These are phyloP conservation scores for Subacronicta megacephala DNA, from an alignment of 2,888 invertebrate genomes.

Conservation along the genomic window DNA sequence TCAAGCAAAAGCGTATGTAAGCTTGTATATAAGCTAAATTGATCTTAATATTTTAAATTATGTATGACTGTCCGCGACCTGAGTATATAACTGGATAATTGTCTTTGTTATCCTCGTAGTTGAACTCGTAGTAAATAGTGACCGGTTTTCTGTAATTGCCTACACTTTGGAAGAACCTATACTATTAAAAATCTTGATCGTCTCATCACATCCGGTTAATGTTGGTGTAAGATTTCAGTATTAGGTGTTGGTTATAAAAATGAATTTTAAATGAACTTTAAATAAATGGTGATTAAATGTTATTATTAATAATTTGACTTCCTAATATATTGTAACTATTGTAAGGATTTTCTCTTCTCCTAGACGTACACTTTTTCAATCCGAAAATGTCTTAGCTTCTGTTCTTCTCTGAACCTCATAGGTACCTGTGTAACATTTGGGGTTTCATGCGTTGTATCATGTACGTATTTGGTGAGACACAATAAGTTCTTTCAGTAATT, in stretches of 20 bases:
- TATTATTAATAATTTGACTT: too few relatives aligned
- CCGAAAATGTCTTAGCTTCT: too few relatives aligned
- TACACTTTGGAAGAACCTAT: constrained; percentile 25
- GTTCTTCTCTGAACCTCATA: too few relatives aligned
- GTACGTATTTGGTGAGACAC: not conserved
- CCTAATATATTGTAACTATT: too few relatives aligned
- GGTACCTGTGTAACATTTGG: too few relatives aligned
- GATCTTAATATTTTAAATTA: constrained; percentile 27
- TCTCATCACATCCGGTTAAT: constrained; percentile 17
- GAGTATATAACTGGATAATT: constrained; percentile 62
- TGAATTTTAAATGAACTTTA: too few relatives aligned
- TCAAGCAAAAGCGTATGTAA: not conserved
- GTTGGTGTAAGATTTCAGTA: constrained; percentile 15
- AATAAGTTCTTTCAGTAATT: not conserved
- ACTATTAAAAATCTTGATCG: constrained; percentile 19
- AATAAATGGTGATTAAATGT: too few relatives aligned
- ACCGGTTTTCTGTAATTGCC: constrained; percentile 45
- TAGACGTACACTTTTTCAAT: too few relatives aligned
- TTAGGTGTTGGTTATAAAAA: constrained; percentile 3
- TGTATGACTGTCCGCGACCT: constrained; percentile 61
- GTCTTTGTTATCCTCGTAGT: constrained; percentile 70
- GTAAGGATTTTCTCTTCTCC: too few relatives aligned
- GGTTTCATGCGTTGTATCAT: not conserved
- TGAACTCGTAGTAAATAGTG: constrained; percentile 52
- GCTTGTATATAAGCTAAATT: constrained; percentile 5